Conservation (phyloP, 2,797 vertebrate species). For the Crenuchus spilurus region DNA sequence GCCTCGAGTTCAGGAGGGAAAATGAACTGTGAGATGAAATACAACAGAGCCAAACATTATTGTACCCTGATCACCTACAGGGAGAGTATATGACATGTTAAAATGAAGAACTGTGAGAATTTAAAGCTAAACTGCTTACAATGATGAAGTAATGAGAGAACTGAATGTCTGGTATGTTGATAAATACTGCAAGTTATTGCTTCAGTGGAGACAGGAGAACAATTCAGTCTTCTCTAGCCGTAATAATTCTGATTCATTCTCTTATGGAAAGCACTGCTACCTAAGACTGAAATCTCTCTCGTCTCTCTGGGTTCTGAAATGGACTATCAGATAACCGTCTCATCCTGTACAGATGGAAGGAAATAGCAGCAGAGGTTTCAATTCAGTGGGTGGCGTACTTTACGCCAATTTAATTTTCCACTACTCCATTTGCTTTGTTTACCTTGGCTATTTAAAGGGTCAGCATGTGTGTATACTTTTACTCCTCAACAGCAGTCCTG, state of each 20-base stretch:
- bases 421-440: constrained; percentile 31
- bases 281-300: not conserved
- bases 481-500: constrained; percentile 16
- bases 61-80: too few species aligned
- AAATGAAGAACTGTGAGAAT: too few species aligned
- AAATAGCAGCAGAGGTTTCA: not conserved
- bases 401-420: constrained; percentile 40
- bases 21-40: too few species aligned
- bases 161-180: not conserved
- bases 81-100: too few species aligned
- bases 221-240: not conserved
- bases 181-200: not conserved
- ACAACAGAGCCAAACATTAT: too few species aligned
- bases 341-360: constrained; percentile 5
- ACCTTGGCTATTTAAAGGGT: constrained; percentile 3
- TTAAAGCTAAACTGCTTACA: too few species aligned
- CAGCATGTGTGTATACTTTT: constrained; percentile 15
- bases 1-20: too few species aligned
- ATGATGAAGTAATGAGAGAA: too few species aligned
- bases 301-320: not conserved
- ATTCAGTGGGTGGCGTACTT: constrained; percentile 6
- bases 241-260: not conserved
- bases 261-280: not conserved
- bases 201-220: not conserved
- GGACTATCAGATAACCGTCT: constrained; percentile 2